These are phyloP conservation scores for Peromyscus californicus DNA, from an alignment of 2,113 vertebrate species.

Conservation along the genomic window DNA sequence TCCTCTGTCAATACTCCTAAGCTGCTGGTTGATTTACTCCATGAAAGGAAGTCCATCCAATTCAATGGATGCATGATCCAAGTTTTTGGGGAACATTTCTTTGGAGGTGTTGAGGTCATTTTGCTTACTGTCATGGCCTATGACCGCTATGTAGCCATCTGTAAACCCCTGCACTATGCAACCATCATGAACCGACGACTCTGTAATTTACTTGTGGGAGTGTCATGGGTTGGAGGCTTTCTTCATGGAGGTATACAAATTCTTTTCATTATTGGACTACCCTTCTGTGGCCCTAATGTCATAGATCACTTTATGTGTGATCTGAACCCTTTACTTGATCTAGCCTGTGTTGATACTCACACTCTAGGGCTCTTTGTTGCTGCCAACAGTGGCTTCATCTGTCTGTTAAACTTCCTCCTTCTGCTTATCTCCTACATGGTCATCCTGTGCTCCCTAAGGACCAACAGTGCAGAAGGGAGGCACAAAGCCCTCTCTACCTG, in stretches of 20 bases:
- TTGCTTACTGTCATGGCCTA: slow-evolving; percentile 84
- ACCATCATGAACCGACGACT: slow-evolving; percentile 48
- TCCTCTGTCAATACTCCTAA: slow-evolving; percentile 80
- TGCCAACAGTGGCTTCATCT: slow-evolving; percentile 72
- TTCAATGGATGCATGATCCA: slow-evolving; percentile 78
- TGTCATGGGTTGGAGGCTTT: slow-evolving; percentile 70
- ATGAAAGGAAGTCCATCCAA: slow-evolving; percentile 69
- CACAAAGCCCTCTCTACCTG: slow-evolving; percentile 83
- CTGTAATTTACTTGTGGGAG: slow-evolving; percentile 16
- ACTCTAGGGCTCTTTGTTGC: neutral
- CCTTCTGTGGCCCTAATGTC: slow-evolving; percentile 81
- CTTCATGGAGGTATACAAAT: slow-evolving; percentile 80
- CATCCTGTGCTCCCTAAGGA: slow-evolving; percentile 76
- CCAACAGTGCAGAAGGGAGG: neutral
- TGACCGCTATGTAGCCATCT: slow-evolving; percentile 77
- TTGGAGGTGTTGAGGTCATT: slow-evolving; percentile 78
- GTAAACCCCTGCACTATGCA: slow-evolving; percentile 77
- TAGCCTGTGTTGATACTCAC: slow-evolving; percentile 55
- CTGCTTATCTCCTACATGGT: slow-evolving; percentile 65
- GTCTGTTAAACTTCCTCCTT: slow-evolving; percentile 77
- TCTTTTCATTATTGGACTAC: slow-evolving; percentile 62
- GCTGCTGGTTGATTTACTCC: slow-evolving; percentile 75
- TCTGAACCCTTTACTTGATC: slow-evolving; percentile 65
- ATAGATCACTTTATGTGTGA: slow-evolving; percentile 83
- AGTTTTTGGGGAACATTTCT: slow-evolving; percentile 76